Conservation (phyloP, 2,888 invertebrate species). For the Acrobasis repandana region DNA sequence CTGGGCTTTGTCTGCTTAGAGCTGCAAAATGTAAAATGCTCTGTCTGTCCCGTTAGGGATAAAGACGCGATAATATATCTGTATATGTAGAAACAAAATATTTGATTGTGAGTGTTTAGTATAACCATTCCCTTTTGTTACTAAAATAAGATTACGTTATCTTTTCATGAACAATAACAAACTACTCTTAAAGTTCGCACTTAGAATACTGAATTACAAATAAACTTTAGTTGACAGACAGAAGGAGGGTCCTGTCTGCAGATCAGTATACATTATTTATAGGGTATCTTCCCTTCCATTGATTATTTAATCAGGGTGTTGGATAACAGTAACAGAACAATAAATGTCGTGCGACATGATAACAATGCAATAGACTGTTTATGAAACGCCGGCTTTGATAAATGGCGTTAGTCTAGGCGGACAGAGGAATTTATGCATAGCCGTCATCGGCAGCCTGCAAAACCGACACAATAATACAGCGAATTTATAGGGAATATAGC, state of each 20-base stretch:
- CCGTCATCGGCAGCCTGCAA: conserved; percentile 62
- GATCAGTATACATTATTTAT: conserved; percentile 42
- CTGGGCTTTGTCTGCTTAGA: too few species aligned
- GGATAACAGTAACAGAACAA: conserved; percentile 61
- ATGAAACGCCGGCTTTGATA: conserved; percentile 67
- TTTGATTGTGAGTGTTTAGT: too few species aligned
- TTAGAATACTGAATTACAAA: conserved; percentile 23
- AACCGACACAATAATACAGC: conserved; percentile 35
- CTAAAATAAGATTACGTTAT: neutral
- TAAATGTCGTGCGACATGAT: conserved; percentile 71
- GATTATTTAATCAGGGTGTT: conserved; percentile 61
- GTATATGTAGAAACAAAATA: too few species aligned
- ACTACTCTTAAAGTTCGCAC: conserved; percentile 26
- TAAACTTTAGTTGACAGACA: conserved; percentile 36
- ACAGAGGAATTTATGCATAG: conserved; percentile 63
- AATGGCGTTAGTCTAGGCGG: conserved; percentile 55
- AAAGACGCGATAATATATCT: too few species aligned
- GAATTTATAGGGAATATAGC: conserved; percentile 30
- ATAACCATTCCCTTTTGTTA: too few species aligned
- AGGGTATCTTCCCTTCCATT: conserved; percentile 45
- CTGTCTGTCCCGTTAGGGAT: too few species aligned
- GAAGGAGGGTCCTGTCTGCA: conserved; percentile 37
- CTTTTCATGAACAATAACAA: neutral
- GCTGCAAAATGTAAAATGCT: too few species aligned
- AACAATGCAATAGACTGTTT: conserved; percentile 73